Conservation (phyloP, 2,113 vertebrate genomes). For the Phylloscopus whistleri region DNA sequence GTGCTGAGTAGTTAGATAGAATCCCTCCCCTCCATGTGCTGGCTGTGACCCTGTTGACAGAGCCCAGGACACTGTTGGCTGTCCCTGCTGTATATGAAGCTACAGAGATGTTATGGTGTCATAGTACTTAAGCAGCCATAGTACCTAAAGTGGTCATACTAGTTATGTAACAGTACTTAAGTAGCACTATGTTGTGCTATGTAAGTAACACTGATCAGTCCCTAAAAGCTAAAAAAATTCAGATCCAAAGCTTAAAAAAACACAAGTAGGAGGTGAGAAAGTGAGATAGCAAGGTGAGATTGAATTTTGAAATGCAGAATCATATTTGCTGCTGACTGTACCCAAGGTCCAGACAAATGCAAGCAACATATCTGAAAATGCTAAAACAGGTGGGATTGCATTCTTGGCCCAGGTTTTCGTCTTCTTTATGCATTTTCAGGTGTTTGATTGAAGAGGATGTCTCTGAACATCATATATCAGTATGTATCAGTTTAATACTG, state of each 20-base stretch:
- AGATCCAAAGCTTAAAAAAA: background rate
- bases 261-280: background rate
- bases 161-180: no score
- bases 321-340: background rate
- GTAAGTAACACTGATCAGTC: background rate
- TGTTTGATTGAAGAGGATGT: background rate
- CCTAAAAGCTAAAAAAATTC: background rate
- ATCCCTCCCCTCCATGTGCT: background rate
- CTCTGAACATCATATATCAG: background rate
- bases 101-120: background rate
- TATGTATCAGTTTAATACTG: background rate
- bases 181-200: background rate
- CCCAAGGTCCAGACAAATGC: background rate
- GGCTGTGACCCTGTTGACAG: background rate
- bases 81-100: background rate
- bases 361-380: background rate
- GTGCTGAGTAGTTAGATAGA: background rate
- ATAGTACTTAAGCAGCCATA: background rate
- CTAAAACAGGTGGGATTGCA: background rate
- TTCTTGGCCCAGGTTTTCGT: background rate
- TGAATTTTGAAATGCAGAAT: background rate
- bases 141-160: background rate
- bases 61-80: background rate
- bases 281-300: background rate
- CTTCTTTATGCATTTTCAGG: background rate